Evolutionary conservation across 2,888 invertebrate species (phyloP), one percentile per base, ranked within the genome.

Genomic region (Junonia oenone): DNA sequence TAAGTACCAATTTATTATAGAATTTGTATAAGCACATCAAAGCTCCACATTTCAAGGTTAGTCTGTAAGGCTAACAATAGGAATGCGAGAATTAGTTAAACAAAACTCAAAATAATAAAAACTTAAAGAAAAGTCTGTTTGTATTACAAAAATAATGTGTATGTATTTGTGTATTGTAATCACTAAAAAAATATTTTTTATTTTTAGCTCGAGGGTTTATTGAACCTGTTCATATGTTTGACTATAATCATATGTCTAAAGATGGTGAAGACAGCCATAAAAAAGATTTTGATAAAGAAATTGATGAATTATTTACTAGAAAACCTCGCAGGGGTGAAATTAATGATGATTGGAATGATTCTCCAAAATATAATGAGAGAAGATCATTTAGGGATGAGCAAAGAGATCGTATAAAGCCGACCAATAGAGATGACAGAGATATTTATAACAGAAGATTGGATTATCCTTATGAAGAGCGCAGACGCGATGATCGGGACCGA

Each of bases 211-310:
- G 90, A 45, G 91, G 92, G 53, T 90, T 93, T 61, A 91, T 93
- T 64, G 92, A 92, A 72, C 93, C 94, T 17, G 90, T 93, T 5
- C 92, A 93, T 69, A 93, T 92, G 64, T 93, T 94, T 81, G 94
- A 95, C 73, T 95, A 95, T 75, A 92, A 93, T 61, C 94, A 95
- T 71, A 91, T 84, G 68, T 90, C 92, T 48, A 92, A 87, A 63
- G 81, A 86, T 55, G 73, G 72, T 17, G 87, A 85, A 13, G 52
- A 19, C 40, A 66, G 66, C 19, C 81, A 72, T 59, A 81, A 71
- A 57, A 80, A 67, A 57, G 78, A 85, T 67, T 85, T 82, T 68
- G 84, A 83, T 65, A 79, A 68, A 62, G 86, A 86, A 73, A 78
- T 69, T 14, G 84, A 85, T 61, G 81, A 83, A 31, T 61, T 88